These are phyloP conservation scores for Siphlonurus alternatus DNA, from an alignment of 2,888 invertebrate genomes.

Conservation along the genomic window DNA sequence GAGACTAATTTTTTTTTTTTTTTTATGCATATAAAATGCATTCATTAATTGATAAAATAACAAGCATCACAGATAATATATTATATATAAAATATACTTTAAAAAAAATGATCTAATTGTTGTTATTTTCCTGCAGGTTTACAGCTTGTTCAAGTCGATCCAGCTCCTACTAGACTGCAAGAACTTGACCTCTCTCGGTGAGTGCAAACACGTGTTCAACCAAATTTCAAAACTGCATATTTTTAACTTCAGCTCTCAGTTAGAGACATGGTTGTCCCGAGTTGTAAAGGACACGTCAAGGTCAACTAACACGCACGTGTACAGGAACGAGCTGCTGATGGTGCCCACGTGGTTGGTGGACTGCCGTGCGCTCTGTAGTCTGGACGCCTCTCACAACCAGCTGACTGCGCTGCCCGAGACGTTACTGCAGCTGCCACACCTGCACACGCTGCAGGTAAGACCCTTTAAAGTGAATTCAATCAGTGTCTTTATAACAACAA, in stretches of 20 bases:
- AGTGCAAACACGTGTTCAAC: too few species aligned
- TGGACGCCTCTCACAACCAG: slow-evolving; percentile 59
- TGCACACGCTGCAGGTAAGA: slow-evolving; percentile 51
- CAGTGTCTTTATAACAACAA: neutral
- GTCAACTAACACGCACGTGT: too few species aligned
- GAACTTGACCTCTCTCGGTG: slow-evolving; percentile 5
- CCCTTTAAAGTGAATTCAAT: neutral
- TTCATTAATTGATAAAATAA: too few species aligned
- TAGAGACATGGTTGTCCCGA: too few species aligned
- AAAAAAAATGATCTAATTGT: neutral
- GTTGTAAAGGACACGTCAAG: too few species aligned
- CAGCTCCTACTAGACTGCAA: neutral
- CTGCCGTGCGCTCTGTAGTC: slow-evolving; percentile 49
- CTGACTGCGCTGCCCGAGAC: slow-evolving; percentile 53
- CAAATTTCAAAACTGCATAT: neutral
- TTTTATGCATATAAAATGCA: too few species aligned
- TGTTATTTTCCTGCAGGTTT: neutral
- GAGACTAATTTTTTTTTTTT: too few species aligned
- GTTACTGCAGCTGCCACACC: slow-evolving; percentile 29
- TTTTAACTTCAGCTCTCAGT: neutral
- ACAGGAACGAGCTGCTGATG: slow-evolving; percentile 46
- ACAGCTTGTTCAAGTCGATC: neutral
- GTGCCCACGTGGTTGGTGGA: slow-evolving; percentile 63
- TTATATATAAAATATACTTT: neutral
- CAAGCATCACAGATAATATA: neutral